These are phyloP conservation scores for Lagocephalus sceleratus DNA, from an alignment of 2,797 vertebrate genomes.

Conservation along the genomic window DNA sequence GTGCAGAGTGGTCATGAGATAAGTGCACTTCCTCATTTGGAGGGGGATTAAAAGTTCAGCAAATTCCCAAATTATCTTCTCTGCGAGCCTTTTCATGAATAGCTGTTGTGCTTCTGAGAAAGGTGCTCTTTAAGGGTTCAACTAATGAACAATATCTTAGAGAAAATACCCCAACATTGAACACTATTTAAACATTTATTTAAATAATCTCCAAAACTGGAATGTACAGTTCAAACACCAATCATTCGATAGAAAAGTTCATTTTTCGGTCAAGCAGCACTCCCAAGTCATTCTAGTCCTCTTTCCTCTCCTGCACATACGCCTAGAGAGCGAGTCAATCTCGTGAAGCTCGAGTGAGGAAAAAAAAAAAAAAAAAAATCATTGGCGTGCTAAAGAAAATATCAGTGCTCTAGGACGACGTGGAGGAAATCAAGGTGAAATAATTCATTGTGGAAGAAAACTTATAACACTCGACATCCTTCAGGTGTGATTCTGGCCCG, in stretches of 20 bases:
- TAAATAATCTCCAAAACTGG: slow-evolving; percentile 66
- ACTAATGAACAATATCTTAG: slow-evolving; percentile 7
- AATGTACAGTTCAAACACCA: slow-evolving; percentile 68
- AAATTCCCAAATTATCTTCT: slow-evolving; percentile 16
- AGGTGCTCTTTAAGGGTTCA: background rate
- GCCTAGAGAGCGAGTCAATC: slow-evolving; percentile 29
- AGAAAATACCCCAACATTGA: background rate
- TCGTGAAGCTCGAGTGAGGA: slow-evolving; percentile 45
- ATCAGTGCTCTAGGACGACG: slow-evolving; percentile 61
- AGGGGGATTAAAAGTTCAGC: slow-evolving; percentile 4
- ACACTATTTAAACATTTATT: slow-evolving; percentile 66
- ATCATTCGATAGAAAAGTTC: slow-evolving; percentile 57
- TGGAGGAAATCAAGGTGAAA: slow-evolving; percentile 45
- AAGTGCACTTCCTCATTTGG: slow-evolving; percentile 32
- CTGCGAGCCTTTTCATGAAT: slow-evolving; percentile 9
- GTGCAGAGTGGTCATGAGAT: slow-evolving; percentile 2
- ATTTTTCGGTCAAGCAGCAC: slow-evolving; percentile 62
- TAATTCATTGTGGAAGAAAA: slow-evolving; percentile 55
- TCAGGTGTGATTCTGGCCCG: slow-evolving; percentile 12
- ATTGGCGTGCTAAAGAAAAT: slow-evolving; percentile 55
- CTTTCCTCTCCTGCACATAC: slow-evolving; percentile 5
- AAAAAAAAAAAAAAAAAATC: slow-evolving; percentile 32
- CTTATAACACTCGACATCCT: slow-evolving; percentile 4
- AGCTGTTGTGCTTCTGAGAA: background rate
- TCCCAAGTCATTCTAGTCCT: slow-evolving; percentile 34